Percentiles rank a stretch among this genome's conserved stretches.
Conservation (phyloP, 1,140 invertebrate species). For the Periplaneta americana region DNA sequence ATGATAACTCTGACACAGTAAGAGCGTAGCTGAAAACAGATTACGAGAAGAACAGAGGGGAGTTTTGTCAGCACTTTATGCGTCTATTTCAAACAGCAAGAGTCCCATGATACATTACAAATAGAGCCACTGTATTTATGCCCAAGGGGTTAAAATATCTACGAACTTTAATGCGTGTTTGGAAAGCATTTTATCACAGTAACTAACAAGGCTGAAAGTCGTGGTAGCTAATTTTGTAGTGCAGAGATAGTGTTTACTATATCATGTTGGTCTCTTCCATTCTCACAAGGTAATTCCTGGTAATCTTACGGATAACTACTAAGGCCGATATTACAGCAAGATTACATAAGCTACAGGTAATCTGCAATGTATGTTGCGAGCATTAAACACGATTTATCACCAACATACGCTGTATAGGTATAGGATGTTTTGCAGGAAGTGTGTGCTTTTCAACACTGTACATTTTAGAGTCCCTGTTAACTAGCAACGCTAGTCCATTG, state of each 20-base stretch:
- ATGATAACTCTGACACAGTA: background rate
- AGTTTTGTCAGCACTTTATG: no score
- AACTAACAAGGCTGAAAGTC: background rate
- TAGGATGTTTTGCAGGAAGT: no score
- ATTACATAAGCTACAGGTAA: background rate
- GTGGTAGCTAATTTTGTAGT: background rate
- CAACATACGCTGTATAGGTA: no score
- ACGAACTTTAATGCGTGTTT: background rate
- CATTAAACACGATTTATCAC: no score
- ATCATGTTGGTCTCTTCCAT: background rate
- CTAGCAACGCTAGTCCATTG: no score
- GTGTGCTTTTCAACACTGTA: no score
- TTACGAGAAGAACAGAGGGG: no score
- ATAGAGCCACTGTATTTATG: background rate
- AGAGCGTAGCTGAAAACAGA: no score
- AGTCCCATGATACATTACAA: no score
- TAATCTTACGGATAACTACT: no score
- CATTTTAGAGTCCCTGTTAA: no score
- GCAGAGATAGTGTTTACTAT: background rate
- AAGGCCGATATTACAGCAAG: background rate
- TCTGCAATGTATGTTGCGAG: background rate
- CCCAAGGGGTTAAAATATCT: background rate
- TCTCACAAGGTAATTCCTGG: background rate
- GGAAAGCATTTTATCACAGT: background rate
- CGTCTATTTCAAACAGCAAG: no score